phyloP scores from a whole-genome alignment of 2,888 invertebrate genomes.

The Sturmia bella region DNA sequence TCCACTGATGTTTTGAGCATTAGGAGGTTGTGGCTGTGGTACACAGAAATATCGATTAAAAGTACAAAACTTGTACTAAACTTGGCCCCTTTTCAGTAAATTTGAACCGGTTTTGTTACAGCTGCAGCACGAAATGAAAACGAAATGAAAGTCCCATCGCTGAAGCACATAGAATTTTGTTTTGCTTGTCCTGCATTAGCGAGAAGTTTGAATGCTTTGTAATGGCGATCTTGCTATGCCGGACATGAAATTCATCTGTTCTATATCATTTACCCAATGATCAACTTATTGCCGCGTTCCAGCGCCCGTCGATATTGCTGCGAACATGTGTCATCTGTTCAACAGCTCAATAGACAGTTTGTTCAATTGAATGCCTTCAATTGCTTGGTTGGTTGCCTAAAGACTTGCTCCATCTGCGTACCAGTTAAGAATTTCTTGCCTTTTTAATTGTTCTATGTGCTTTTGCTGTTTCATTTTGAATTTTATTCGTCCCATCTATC shows the following conservation, averaged over 20 bases:
- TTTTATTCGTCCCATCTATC: slow-evolving; percentile 26
- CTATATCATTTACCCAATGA: slow-evolving; percentile 6
- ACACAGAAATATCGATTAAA: no score
- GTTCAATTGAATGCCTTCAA: slow-evolving; percentile 2
- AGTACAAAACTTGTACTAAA: no score
- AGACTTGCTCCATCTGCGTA: slow-evolving; percentile 12
- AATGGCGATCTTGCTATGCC: slow-evolving; percentile 18
- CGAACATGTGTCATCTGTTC: slow-evolving; percentile 10
- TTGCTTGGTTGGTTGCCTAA: slow-evolving; percentile 7
- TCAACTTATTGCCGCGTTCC: slow-evolving; percentile 1
- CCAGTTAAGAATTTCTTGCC: slow-evolving; percentile 32
- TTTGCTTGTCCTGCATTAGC: background rate
- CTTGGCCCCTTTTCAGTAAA: no score
- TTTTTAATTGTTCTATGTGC: slow-evolving; percentile 26
- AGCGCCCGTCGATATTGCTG: background rate
- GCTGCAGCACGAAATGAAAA: no score
- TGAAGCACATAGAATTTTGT: no score
- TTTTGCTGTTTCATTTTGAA: background rate
- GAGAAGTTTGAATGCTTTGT: background rate
- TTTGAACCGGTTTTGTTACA: no score
- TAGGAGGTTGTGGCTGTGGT: no score
- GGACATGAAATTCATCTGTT: slow-evolving; percentile 17
- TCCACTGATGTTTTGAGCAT: no score
- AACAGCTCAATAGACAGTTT: slow-evolving; percentile 4
- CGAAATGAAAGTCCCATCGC: no score